Percentiles rank a stretch among this genome's conserved stretches.
These are phyloP conservation scores for Pterostichus niger DNA, from an alignment of 2,888 invertebrate species.

Conservation along the genomic window DNA sequence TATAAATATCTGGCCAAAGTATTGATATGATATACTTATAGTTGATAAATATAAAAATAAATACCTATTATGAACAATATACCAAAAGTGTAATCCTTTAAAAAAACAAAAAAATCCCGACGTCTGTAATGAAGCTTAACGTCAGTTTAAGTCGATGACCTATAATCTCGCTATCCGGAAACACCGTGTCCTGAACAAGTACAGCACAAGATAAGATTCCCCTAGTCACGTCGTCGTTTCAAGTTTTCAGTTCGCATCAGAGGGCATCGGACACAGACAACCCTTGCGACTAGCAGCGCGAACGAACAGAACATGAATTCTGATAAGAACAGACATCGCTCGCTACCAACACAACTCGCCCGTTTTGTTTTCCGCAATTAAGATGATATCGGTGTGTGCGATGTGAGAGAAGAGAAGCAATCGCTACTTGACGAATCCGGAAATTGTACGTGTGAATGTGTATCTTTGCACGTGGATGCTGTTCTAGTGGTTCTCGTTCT, in stretches of 20 bases:
- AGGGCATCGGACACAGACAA: slow-evolving; percentile 9
- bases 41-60: too few relatives aligned
- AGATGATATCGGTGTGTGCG: slow-evolving; percentile 23
- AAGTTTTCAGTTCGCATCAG: not conserved
- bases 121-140: too few relatives aligned
- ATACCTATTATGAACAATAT: too few relatives aligned
- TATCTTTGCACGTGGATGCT: slow-evolving; percentile 41
- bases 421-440: slow-evolving; percentile 46
- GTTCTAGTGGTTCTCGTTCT: not conserved
- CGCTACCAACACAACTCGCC: slow-evolving; percentile 37
- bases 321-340: slow-evolving; percentile 38
- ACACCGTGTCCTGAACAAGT: not conserved
- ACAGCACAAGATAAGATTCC: not conserved
- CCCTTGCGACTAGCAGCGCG: not conserved
- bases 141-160: slow-evolving; percentile 20
- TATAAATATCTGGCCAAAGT: too few relatives aligned
- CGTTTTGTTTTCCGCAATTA: slow-evolving; percentile 47
- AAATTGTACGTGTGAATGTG: slow-evolving; percentile 43
- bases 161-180: slow-evolving; percentile 8
- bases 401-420: slow-evolving; percentile 8
- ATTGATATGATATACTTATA: too few relatives aligned
- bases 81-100: too few relatives aligned
- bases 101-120: too few relatives aligned
- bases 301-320: not conserved
- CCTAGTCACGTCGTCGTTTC: not conserved